Evolutionary conservation across 2,888 invertebrate genomes (phyloP).

Genomic region (Hylaea fasciaria): DNA sequence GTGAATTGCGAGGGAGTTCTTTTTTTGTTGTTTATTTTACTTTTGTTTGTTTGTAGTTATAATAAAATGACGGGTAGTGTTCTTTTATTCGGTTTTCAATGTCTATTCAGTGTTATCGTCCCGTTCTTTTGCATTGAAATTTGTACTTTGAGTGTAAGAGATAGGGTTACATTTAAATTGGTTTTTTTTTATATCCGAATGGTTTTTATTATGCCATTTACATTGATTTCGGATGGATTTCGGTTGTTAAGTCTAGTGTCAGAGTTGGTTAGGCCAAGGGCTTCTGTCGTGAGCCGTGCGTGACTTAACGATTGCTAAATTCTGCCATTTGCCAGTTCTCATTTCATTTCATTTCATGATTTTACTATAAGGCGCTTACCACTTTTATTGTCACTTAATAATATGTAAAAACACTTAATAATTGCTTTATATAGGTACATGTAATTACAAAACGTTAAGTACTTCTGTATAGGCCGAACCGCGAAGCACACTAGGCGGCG

Average conservation of each 20-base stretch:
- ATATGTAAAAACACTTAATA: no score
- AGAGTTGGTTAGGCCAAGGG: no score
- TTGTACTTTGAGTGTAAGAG: conserved; percentile 33
- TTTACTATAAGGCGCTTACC: no score
- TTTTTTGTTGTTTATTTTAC: conserved; percentile 57
- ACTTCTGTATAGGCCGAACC: neutral
- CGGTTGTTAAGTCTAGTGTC: no score
- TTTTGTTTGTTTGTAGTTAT: conserved; percentile 52
- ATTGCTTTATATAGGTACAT: no score
- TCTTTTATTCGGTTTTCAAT: conserved; percentile 58
- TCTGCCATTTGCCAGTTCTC: no score
- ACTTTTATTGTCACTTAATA: no score
- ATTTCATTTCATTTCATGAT: no score
- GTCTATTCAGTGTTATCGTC: conserved; percentile 58
- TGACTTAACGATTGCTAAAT: no score
- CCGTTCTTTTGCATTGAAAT: conserved; percentile 37
- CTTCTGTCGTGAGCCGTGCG: no score
- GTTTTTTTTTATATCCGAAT: neutral
- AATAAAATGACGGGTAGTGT: conserved; percentile 60
- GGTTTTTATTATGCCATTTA: neutral
- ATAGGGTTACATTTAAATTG: conserved; percentile 51
- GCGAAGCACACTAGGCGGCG: conserved; percentile 2
- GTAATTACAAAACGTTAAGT: neutral
- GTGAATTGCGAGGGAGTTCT: conserved; percentile 53
- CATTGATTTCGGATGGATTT: no score